Base-by-base conservation (phyloP, 1,140 invertebrate genomes). In the Lordiphosa collinella region DNA sequence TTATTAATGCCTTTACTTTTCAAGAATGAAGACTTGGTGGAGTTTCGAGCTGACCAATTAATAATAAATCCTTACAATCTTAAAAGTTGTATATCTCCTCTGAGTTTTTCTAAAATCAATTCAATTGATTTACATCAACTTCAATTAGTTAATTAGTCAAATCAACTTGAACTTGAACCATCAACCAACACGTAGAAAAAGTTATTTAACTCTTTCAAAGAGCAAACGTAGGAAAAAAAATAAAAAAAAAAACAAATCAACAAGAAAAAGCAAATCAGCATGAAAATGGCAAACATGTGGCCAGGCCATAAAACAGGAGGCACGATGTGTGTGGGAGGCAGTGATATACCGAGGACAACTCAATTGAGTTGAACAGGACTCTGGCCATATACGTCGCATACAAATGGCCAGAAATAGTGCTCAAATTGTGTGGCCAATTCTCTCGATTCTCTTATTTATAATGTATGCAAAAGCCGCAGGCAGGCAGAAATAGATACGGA, bases 391-490 rank as follows among this genome's bases (percentile, higher is more conserved):
- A 79, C 57, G 59, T 11, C 62, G 70, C 66, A 82, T 69, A 56
- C 75, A 70, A 64, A 70, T 70, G 75, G 47, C 25, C 35, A 43
- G 6, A 16, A 12, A 43, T 14, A 43, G n/a, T n/a, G 9, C 14
- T 9, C 5, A 22, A 29, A 44, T 49, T 44, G 22, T 18, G 51
- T 43, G 31, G 9, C 18, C 32, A 56, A 22, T 57, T 56, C 63
- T 38, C 61, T 47, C 51, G 49, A 40, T 38, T 31, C 50, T n/a
- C 37, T 80, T 55, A 69, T 79, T 70, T 71, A 82, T 80, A 80
- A 80, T 82, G 76, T 76, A 80, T 64, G 67, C 44, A 57, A 64
- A 68, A 59, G 65, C 52, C 74, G 64, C 46, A 44, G 12, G 47
- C 53, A 48, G 38, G 7, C 55, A 22, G 43, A 50, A 48, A 44